A percentile compares a stretch with the other conserved stretches of the same genome.
These are phyloP conservation scores for Entomobrya proxima DNA, from an alignment of 2,888 invertebrate genomes.

Conservation along the genomic window DNA sequence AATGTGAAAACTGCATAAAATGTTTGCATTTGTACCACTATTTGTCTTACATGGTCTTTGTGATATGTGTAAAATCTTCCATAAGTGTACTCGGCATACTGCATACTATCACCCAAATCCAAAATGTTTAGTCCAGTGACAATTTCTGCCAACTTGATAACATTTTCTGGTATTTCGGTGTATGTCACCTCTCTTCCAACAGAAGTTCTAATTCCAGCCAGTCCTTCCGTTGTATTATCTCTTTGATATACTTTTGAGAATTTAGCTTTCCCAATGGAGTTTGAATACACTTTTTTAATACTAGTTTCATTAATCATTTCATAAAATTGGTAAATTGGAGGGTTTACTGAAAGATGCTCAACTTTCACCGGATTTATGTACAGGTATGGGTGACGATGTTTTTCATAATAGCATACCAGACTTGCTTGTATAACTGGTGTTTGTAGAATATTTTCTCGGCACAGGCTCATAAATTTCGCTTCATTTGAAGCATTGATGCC, in stretches of 20 bases:
- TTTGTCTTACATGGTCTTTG: not conserved
- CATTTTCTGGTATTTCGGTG: not conserved
- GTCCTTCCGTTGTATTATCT: not conserved
- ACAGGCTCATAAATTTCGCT: too few species aligned
- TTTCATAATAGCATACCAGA: not conserved
- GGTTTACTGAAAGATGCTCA: not conserved
- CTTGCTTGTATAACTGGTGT: too few species aligned
- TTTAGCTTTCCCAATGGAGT: not conserved
- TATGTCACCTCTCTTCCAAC: not conserved
- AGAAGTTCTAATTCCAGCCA: too few species aligned
- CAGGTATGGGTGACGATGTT: not conserved
- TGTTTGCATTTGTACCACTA: not conserved
- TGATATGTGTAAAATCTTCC: conserved; percentile 16
- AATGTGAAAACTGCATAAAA: not conserved
- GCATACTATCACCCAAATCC: not conserved
- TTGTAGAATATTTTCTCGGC: too few species aligned
- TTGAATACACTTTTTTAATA: not conserved
- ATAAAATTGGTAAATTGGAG: conserved; percentile 11
- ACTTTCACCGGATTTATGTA: conserved; percentile 8
- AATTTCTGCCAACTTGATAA: not conserved
- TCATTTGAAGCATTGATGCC: too few species aligned
- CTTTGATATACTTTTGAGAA: not conserved
- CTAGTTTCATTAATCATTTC: not conserved
- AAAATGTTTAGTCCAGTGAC: not conserved
- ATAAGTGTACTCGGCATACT: not conserved